Percentiles rank a stretch among this genome's conserved stretches.
These are phyloP conservation scores for Hippopotamyrus pictus DNA, from an alignment of 2,797 vertebrate genomes.

Conservation along the genomic window DNA sequence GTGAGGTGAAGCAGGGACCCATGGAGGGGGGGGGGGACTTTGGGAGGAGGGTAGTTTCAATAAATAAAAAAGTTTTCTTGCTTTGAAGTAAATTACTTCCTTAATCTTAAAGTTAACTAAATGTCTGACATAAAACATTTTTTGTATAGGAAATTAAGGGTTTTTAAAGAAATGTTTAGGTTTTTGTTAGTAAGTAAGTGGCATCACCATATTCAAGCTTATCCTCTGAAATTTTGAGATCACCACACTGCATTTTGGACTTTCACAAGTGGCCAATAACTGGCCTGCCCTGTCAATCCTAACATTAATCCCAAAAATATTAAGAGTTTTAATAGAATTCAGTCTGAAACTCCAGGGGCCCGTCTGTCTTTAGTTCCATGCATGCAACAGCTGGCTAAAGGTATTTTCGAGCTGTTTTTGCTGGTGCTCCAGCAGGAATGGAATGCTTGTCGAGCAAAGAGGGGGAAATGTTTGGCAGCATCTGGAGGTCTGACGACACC, in stretches of 20 bases:
- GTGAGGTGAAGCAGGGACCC: neutral
- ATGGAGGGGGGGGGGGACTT: neutral
- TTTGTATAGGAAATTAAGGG: neutral
- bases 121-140: neutral
- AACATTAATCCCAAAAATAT: neutral
- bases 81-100: neutral
- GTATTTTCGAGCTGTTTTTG: neutral
- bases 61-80: neutral
- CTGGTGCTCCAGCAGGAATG: neutral
- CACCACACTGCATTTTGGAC: neutral
- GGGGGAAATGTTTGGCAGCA: constrained; percentile 16
- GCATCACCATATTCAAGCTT: neutral
- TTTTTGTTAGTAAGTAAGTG: neutral
- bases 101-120: neutral
- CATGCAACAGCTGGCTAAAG: neutral
- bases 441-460: neutral
- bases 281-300: neutral
- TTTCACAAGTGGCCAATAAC: neutral
- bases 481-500: neutral
- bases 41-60: neutral
- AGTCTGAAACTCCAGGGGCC: neutral
- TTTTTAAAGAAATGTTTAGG: neutral
- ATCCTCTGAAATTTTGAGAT: neutral
- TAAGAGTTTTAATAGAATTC: neutral
- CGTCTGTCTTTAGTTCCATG: neutral